Percentiles rank a stretch among this genome's conserved stretches.
phyloP scores from a whole-genome alignment of 2,888 invertebrate species.

The Drosophila ustulata region DNA sequence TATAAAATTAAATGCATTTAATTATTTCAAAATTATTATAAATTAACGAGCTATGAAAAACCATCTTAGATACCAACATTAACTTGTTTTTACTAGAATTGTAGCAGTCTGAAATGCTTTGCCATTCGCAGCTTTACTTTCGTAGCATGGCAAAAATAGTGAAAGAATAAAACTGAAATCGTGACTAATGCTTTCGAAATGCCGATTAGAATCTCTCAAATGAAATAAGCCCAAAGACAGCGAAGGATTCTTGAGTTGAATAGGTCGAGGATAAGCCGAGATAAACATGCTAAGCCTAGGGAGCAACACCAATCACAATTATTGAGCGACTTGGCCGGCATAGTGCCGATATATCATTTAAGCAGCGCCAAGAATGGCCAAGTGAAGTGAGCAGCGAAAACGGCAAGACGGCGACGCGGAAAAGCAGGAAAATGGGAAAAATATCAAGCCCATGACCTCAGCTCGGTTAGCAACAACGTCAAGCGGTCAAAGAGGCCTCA shows the following conservation, averaged over 20 bases:
- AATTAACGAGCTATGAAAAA: too few species aligned
- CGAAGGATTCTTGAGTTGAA: constrained; percentile 8
- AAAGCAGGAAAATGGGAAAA: constrained; percentile 4
- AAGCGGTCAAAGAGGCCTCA: background rate
- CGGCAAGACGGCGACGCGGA: constrained; percentile 4
- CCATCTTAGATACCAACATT: too few species aligned
- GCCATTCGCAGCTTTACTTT: background rate
- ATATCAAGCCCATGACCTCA: constrained; percentile 49
- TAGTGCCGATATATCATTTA: constrained; percentile 15
- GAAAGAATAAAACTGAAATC: background rate
- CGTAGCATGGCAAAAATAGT: background rate
- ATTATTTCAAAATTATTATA: too few species aligned
- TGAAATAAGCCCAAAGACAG: background rate
- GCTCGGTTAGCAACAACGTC: constrained; percentile 37
- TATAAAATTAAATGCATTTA: too few species aligned
- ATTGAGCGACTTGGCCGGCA: constrained; percentile 12
- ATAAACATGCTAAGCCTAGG: constrained; percentile 18
- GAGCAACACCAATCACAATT: constrained; percentile 26
- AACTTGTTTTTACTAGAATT: too few species aligned
- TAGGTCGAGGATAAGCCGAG: constrained; percentile 25
- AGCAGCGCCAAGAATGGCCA: constrained; percentile 1
- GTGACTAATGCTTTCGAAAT: background rate
- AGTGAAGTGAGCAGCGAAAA: constrained; percentile 18
- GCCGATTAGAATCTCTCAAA: constrained; percentile 3
- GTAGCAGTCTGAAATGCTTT: too few species aligned